Evolutionary conservation across 64 coral and sea anemone species (phyloP).

Genomic region (Trachythela sp.): DNA sequence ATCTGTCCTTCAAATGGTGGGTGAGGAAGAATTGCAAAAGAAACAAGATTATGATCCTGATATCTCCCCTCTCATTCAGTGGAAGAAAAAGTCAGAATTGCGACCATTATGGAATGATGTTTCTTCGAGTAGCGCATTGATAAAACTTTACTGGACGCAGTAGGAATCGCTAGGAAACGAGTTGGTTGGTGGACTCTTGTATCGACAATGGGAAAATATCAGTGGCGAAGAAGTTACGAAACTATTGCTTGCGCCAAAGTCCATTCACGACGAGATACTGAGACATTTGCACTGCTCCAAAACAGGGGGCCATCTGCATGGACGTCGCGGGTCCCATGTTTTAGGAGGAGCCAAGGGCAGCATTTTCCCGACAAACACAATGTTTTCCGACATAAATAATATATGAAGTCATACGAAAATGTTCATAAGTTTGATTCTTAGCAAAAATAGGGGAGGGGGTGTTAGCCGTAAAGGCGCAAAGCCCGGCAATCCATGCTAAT

Average conservation of each 20-base stretch:
- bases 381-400: too few relatives aligned
- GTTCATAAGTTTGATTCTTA: too few relatives aligned
- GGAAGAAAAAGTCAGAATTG: neutral
- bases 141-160: neutral
- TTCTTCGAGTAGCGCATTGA: neutral
- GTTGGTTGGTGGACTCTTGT: neutral
- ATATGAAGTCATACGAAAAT: too few relatives aligned
- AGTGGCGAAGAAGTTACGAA: neutral
- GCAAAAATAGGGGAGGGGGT: too few relatives aligned
- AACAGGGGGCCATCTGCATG: neutral
- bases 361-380: too few relatives aligned
- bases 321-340: too few relatives aligned
- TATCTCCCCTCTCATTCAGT: neutral
- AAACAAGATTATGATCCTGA: neutral
- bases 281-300: neutral
- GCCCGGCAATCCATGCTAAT: too few relatives aligned
- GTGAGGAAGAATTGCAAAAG: neutral
- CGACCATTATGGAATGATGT: neutral
- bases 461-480: too few relatives aligned
- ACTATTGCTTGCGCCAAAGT: neutral
- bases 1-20: neutral
- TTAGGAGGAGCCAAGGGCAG: too few relatives aligned
- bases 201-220: neutral
- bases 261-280: neutral
- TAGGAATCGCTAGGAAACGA: neutral